phyloP scores from a whole-genome alignment of 2,888 invertebrate genomes.

The Balanococcus diminutus region DNA sequence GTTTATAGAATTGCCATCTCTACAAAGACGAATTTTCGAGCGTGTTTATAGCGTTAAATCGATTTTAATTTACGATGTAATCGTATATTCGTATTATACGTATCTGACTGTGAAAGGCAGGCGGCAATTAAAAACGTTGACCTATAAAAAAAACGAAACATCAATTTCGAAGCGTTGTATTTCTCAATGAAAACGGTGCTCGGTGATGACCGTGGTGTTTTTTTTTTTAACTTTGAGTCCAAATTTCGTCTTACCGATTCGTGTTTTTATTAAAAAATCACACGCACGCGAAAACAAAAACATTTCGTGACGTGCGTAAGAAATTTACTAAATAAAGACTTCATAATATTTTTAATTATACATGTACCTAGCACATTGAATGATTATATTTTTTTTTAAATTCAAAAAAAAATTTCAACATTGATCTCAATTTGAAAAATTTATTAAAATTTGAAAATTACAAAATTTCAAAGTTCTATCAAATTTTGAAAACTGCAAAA shows the following conservation, averaged over 20 bases:
- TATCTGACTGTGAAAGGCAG: neutral
- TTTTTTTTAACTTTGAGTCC: neutral
- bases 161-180: neutral
- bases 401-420: too few species aligned
- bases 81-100: neutral
- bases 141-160: neutral
- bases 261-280: neutral
- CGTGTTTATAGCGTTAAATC: conserved; percentile 26
- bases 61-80: conserved; percentile 29
- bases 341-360: too few species aligned
- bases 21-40: neutral
- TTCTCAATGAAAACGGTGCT: neutral
- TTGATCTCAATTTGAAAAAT: too few species aligned
- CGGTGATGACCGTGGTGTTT: neutral
- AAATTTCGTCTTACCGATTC: neutral
- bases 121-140: conserved; percentile 33
- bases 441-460: too few species aligned
- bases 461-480: too few species aligned
- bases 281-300: neutral
- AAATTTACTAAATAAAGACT: too few species aligned
- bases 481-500: too few species aligned
- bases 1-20: neutral
- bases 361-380: too few species aligned
- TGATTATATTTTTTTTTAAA: too few species aligned
- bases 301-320: neutral